A percentile compares a stretch with the other conserved stretches of the same genome.
Evolutionary conservation across 2,113 vertebrate species (phyloP).

Genomic region (Saimiri boliviensis): DNA sequence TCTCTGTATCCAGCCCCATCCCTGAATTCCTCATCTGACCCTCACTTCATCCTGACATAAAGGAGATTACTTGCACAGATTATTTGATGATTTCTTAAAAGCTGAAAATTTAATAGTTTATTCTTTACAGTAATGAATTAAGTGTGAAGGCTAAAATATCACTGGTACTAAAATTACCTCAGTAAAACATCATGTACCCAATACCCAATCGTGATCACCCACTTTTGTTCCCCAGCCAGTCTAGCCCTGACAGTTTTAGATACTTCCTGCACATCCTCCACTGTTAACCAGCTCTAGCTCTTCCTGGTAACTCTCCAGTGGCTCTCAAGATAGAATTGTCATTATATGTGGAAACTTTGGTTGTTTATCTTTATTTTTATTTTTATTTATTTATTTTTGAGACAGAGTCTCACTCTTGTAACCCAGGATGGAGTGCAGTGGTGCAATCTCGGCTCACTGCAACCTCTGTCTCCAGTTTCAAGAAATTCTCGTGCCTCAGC

Average conservation of each 20-base stretch:
- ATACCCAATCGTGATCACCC: neutral
- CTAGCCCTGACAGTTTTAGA: neutral
- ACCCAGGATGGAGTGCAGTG: neutral
- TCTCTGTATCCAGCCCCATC: neutral
- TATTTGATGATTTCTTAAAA: neutral
- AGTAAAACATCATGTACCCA: neutral
- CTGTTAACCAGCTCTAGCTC: neutral
- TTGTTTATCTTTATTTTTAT: neutral
- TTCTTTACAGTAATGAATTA: constrained; percentile 22
- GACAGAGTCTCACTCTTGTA: neutral
- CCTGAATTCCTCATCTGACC: neutral
- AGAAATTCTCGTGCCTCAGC: neutral
- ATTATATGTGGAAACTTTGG: neutral
- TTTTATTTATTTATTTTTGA: neutral
- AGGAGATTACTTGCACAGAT: neutral
- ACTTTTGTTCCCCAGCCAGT: neutral
- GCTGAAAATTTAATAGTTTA: neutral
- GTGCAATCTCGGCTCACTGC: too few species aligned
- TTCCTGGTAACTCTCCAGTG: neutral
- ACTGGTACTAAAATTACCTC: constrained; percentile 34
- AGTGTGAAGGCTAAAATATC: neutral
- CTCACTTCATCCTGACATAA: neutral
- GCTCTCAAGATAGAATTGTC: neutral
- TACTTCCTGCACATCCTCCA: neutral
- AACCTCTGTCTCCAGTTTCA: neutral